Base-by-base conservation (phyloP, 2,797 vertebrate genomes). In the Hypotaenidia philippensis region DNA sequence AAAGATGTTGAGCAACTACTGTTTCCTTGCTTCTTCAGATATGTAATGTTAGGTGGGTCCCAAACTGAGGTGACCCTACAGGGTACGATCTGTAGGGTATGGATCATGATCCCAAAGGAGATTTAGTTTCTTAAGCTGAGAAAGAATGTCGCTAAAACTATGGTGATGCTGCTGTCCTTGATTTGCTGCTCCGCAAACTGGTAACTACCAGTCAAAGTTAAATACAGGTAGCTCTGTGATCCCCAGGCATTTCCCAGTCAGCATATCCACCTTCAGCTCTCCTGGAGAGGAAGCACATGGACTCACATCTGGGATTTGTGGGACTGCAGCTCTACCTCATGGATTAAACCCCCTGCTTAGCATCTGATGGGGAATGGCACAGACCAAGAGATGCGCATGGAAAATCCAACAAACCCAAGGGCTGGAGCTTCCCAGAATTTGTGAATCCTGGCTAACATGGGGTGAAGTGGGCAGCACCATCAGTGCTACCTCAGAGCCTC, bases 401-500 rank as follows among this genome's bases (percentile, higher is more conserved):
- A 49, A 71, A 50, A 65, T 27, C 36, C 19, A 68, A 34, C 3
- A 41, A 50, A 56, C n/a, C 10, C 53, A 45, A 20, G 16, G 21
- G 2, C 7, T 23, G 64, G 38, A 65, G 53, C 69, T 56, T n/a
- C 68, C 49, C 1, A 23, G 68, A 36, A 40, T 18, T 15, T 36
- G 21, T 53, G 23, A 0, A 15, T 4, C 18, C 64, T 15, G 65
- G 5, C 31, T 49, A 19, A 1, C 7, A 2, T 0, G 5, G 16
- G 29, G 5, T 31, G 26, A 29, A 47, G 13, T 1, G 36, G 3
- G 63, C 11, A 81, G 19, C n/a, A 5, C 26, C 79, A 14, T 2
- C 71, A 50, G 38, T 1, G 31, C 60, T 10, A 11, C 1, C 1
- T 23, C 60, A 34, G 29, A 50, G 49, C 49, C 49, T 50, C 13